Evolutionary conservation across 1,140 invertebrate genomes (phyloP).

Genomic region (Hestina assimilis): DNA sequence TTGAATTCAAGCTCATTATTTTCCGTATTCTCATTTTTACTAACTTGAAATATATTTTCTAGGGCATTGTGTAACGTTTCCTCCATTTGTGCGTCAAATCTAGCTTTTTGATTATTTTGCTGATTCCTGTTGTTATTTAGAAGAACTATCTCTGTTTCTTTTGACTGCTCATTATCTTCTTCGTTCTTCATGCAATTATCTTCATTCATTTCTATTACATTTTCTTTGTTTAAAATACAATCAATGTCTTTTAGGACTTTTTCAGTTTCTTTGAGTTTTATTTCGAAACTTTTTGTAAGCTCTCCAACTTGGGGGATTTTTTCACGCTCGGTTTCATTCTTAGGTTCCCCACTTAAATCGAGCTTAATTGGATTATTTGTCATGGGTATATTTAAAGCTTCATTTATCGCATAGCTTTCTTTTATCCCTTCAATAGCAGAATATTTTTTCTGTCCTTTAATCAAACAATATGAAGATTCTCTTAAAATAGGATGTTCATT

Average conservation of each 20-base stretch:
- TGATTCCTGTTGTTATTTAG: background rate
- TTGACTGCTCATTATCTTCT: background rate
- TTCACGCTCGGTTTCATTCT: slow-evolving; percentile 22
- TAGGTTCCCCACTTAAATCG: slow-evolving; percentile 30
- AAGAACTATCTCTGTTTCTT: background rate
- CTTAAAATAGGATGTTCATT: slow-evolving; percentile 46
- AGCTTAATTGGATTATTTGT: slow-evolving; percentile 49
- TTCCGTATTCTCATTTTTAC: slow-evolving; percentile 42
- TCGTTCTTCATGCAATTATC: background rate
- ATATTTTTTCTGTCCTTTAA: slow-evolving; percentile 36
- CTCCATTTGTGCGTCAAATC: slow-evolving; percentile 53
- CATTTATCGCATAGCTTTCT: slow-evolving; percentile 60
- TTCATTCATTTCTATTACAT: background rate
- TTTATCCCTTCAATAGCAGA: slow-evolving; percentile 48
- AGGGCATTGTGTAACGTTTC: slow-evolving; percentile 49
- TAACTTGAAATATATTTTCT: slow-evolving; percentile 49
- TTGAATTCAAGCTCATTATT: slow-evolving; percentile 62
- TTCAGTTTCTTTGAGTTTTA: slow-evolving; percentile 60
- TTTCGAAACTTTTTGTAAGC: slow-evolving; percentile 50
- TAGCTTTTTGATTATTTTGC: slow-evolving; percentile 11
- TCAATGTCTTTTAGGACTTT: slow-evolving; percentile 53
- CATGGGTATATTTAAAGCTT: slow-evolving; percentile 59
- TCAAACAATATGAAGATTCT: slow-evolving; percentile 50
- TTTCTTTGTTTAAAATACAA: slow-evolving; percentile 41
- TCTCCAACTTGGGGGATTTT: slow-evolving; percentile 28